Base-by-base conservation (phyloP, 2,888 invertebrate species). In the Dryobota labecula region DNA sequence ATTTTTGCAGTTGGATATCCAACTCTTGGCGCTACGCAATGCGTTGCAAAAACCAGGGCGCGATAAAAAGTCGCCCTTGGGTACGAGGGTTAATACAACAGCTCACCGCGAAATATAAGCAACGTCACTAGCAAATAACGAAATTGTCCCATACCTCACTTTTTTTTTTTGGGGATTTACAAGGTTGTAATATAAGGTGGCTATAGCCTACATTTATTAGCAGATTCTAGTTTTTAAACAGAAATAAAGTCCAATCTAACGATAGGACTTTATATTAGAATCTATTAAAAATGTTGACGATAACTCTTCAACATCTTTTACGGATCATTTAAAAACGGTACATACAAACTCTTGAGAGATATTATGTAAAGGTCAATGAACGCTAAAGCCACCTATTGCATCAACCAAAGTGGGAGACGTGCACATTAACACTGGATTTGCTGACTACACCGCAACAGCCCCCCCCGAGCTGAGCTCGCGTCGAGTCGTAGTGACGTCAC, bases 361-460 rank as follows among this genome's bases (percentile, higher is more conserved):
- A 11, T 5, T 18, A 5, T 24, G 15, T 70, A 38, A 33, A 30
- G 15, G 20, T 13, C 57, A 67, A 38, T 24, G 43, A 67, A 20
- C 38, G 24, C 45, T 43, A 57, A 18, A 20, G 30, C 15, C 24
- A 51, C 4, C 20, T 67, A 18, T 9, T 49, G n/a, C 13, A 49
- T n/a, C 36, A 56, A 43, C 20, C 24, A 33, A 53, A 30, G 13
- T 24, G 3, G 71, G 41, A 63, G 27, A 53, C 18, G 30, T 56
- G 60, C 56, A 65, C 47, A 62, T 73, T 61, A 69, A 13, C 54
- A 51, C 62, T 75, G 57, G 11, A 66, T 64, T 76, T 47, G 71
- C 18, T 53, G 15, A 30, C 7, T 62, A 33, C n/a, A 62, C 13
- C 47, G 41, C 27, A 30, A 11, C 49, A 56, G 57, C 15, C 54